These are phyloP conservation scores for Gila orcuttii DNA, from an alignment of 2,113 vertebrate genomes.

Conservation along the genomic window DNA sequence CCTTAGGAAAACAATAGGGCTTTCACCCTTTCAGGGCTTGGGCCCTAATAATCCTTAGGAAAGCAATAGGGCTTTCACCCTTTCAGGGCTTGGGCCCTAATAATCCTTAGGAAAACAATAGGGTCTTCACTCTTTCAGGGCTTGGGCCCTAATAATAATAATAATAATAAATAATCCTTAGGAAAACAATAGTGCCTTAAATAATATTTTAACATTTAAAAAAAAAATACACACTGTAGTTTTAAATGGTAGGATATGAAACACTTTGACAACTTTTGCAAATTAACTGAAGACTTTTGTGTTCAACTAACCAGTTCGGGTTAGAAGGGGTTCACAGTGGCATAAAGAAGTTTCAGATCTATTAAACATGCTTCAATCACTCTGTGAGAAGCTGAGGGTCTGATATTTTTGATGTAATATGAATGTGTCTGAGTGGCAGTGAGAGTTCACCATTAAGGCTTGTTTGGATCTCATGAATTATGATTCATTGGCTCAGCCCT, in stretches of 20 bases:
- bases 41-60: too few species aligned
- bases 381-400: not conserved
- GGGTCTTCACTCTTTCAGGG: too few species aligned
- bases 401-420: conserved; percentile 22
- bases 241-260: not conserved
- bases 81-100: too few species aligned
- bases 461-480: conserved; percentile 22
- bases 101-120: too few species aligned
- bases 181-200: too few species aligned
- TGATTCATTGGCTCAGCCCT: not conserved
- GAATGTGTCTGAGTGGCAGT: not conserved
- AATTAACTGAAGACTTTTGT: not conserved
- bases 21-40: too few species aligned
- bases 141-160: too few species aligned
- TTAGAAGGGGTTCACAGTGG: not conserved
- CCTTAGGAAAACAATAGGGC: too few species aligned
- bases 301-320: not conserved
- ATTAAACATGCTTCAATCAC: conserved; percentile 23
- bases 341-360: not conserved
- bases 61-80: too few species aligned
- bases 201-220: too few species aligned
- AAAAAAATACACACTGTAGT: not conserved
- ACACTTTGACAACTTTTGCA: not conserved
- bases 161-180: too few species aligned
- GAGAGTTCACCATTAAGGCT: not conserved